Base-by-base conservation (phyloP, 2,888 invertebrate species). In the Drosophila pegasa region DNA sequence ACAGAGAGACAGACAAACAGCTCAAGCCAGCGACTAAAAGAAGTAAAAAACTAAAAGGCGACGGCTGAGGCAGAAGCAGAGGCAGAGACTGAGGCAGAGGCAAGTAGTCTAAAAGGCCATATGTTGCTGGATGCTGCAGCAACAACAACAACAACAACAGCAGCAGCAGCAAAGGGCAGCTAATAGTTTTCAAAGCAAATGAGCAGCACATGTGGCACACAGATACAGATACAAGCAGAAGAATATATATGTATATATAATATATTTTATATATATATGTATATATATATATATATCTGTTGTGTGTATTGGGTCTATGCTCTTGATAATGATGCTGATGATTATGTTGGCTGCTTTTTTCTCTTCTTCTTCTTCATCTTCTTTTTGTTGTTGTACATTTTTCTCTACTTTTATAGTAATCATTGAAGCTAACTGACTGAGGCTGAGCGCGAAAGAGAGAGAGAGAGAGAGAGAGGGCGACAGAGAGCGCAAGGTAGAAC, bases 171-270 rank as follows among this genome's bases (percentile, higher is more conserved):
- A 66, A 63, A 69, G 75, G 80, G 68, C 88, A 87, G 85, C 85
- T 85, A 88, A 85, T 85, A 85, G 84, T 85, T 85, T 85, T 88
- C 87, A 87, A 85, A 85, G 71, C 87, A 80, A 86, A 80, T 80
- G 80, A 71, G 80, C 84, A 88, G 79, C 88, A 85, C 84, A 87
- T 88, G 88, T 87, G 85, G 88, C 85, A 84, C 64, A 68, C 33
- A 55, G 27, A 40, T 51, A 70, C 40, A 57, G 27, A 50, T 40
- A 54, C 43, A 35, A 41, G 48, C n/a, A 45, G 20, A n/a, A 25
- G 25, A 16, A 45, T 67, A 25, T 55, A 22, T 40, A 18, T 37
- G 18, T 47, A 16, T 38, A 14, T 45, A 22, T 54, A n/a, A n/a
- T n/a, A n/a, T n/a, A n/a, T n/a, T n/a, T n/a, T n/a, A 29, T 27